A percentile compares a stretch with the other conserved stretches of the same genome.
phyloP scores from a whole-genome alignment of 2,797 vertebrate genomes.

The Melanotaenia nigrans region DNA sequence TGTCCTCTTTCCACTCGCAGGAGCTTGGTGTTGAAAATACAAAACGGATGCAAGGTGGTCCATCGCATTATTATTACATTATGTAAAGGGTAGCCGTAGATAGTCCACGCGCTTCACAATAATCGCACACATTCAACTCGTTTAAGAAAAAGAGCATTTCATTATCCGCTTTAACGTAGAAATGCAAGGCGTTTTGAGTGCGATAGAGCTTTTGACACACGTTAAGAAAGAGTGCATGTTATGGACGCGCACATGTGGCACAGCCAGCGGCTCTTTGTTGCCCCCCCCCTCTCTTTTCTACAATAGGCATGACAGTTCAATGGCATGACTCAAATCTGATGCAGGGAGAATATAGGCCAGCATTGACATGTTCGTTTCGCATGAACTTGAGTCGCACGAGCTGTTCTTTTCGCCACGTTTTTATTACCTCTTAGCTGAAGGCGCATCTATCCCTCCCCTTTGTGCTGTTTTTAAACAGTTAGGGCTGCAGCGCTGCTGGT shows the following conservation, averaged over 20 bases:
- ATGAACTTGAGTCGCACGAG: conserved; percentile 46
- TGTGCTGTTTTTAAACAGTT: conserved; percentile 26
- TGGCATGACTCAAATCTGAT: conserved; percentile 14
- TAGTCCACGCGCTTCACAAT: background rate
- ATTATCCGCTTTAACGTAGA: background rate
- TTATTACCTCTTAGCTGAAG: background rate
- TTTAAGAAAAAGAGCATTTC: background rate
- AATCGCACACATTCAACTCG: background rate
- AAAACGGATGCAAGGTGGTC: background rate
- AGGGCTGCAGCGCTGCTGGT: background rate
- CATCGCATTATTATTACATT: background rate
- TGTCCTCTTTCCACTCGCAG: background rate
- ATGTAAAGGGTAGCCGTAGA: background rate
- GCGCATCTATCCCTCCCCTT: conserved; percentile 23
- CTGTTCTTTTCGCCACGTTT: background rate
- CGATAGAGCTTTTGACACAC: conserved; percentile 9
- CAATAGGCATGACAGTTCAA: conserved; percentile 41
- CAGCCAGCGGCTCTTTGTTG: conserved; percentile 74
- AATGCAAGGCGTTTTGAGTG: background rate
- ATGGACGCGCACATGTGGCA: conserved; percentile 76
- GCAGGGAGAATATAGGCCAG: conserved; percentile 45
- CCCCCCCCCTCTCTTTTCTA: background rate
- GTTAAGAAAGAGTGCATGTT: conserved; percentile 44
- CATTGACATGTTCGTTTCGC: conserved; percentile 42
- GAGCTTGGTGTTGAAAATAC: background rate